phyloP scores from a whole-genome alignment of 92 coral and sea anemone species.

The Montipora capitata region DNA sequence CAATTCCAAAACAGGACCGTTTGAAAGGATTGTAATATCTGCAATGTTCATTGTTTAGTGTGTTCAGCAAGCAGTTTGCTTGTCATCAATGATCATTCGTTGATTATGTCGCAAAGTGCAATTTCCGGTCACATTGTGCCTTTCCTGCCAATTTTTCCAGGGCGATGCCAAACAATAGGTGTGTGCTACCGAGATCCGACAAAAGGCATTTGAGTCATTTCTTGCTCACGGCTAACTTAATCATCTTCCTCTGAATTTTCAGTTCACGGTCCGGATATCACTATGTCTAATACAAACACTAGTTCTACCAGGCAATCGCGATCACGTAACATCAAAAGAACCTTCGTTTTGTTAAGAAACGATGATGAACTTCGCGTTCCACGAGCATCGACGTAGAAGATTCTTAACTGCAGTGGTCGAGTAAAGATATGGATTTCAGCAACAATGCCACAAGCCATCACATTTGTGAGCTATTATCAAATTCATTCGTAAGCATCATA shows the following conservation, averaged over 20 bases:
- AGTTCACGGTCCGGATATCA: neutral
- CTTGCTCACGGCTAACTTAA: neutral
- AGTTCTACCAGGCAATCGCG: neutral
- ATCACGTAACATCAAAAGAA: constrained; percentile 13
- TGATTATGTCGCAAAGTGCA: neutral
- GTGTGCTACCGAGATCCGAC: neutral
- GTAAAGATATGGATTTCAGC: constrained; percentile 15
- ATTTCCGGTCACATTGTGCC: neutral
- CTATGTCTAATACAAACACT: neutral
- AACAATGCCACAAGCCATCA: constrained; percentile 27
- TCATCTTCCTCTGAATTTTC: neutral
- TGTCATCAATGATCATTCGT: neutral
- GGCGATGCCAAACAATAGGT: neutral
- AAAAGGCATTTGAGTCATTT: neutral
- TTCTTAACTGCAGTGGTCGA: neutral
- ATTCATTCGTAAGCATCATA: neutral
- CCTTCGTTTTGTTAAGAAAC: constrained; percentile 10
- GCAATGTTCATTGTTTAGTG: neutral
- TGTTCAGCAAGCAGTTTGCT: neutral
- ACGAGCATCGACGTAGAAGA: neutral
- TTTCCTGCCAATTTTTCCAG: neutral
- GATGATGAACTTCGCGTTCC: constrained; percentile 7
- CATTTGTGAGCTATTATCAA: neutral
- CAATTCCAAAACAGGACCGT: too few relatives aligned
- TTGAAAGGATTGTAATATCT: neutral